phyloP scores from a whole-genome alignment of 2,888 invertebrate species.

The Xestia xanthographa region DNA sequence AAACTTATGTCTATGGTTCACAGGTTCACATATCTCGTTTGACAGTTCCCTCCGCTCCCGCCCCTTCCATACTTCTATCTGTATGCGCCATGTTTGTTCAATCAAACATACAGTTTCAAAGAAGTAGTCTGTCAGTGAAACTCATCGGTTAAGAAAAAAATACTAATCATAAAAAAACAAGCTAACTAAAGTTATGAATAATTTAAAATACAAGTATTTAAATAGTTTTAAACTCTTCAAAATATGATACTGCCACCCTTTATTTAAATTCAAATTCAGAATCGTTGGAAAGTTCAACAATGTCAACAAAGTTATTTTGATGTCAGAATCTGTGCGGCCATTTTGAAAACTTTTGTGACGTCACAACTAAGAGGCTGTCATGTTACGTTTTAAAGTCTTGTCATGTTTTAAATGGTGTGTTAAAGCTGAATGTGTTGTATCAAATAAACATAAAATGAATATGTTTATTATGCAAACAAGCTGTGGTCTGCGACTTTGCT shows the following conservation, averaged over 20 bases:
- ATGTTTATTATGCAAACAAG: constrained; percentile 3
- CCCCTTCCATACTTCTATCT: not conserved
- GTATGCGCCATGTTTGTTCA: not conserved
- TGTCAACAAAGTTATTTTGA: constrained; percentile 58
- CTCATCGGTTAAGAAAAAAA: not conserved
- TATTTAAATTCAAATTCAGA: constrained; percentile 56
- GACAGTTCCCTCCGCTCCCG: not conserved
- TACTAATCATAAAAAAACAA: too few species aligned
- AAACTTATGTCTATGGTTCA: not conserved
- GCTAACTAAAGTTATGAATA: not conserved
- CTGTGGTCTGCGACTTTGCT: not conserved
- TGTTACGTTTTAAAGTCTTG: constrained; percentile 26
- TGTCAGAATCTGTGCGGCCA: constrained; percentile 44
- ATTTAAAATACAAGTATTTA: constrained; percentile 2
- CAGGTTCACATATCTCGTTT: not conserved
- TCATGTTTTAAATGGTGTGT: constrained; percentile 19
- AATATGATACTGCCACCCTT: constrained; percentile 33
- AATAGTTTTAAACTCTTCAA: constrained; percentile 26
- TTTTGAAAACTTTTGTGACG: constrained; percentile 57
- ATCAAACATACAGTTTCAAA: too few species aligned
- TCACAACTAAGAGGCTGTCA: constrained; percentile 34
- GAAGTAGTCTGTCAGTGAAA: not conserved
- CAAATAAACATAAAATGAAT: not conserved
- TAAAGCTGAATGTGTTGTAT: constrained; percentile 9
- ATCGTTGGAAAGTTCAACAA: constrained; percentile 41